Percentiles rank a stretch among this genome's conserved stretches.
Evolutionary conservation across 2,113 vertebrate genomes (phyloP).

Genomic region (Galbula dea): DNA sequence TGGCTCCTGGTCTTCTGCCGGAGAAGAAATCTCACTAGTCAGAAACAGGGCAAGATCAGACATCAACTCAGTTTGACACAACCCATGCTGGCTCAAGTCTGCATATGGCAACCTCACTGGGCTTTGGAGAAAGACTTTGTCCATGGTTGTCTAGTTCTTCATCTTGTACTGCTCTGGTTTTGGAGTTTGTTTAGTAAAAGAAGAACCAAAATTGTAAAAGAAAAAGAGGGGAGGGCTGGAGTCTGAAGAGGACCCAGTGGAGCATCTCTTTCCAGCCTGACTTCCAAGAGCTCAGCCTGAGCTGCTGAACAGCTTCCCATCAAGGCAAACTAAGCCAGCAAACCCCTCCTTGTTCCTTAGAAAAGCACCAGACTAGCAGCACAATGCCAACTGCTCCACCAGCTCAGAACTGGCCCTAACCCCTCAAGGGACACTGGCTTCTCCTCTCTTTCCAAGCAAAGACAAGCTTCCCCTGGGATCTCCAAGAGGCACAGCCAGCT

Average conservation of each 20-base stretch:
- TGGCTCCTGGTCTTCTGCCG: neutral
- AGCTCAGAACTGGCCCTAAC: neutral
- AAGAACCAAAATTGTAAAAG: neutral
- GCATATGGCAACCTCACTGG: fast-evolving
- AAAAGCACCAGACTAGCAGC: neutral
- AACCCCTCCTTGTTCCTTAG: neutral
- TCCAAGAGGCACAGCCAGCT: neutral
- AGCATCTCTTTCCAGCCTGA: neutral
- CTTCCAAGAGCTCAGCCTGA: neutral
- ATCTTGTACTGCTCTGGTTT: neutral
- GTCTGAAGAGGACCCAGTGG: neutral
- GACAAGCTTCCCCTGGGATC: neutral
- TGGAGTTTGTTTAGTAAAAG: neutral
- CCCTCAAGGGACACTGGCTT: neutral
- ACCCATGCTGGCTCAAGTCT: too few relatives aligned
- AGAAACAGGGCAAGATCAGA: neutral
- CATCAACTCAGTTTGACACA: neutral
- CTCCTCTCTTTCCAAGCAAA: neutral
- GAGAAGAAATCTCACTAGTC: neutral
- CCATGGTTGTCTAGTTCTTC: neutral
- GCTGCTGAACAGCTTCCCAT: neutral
- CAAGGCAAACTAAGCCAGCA: neutral
- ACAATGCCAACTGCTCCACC: neutral
- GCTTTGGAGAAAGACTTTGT: neutral
- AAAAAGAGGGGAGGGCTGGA: neutral